Evolutionary conservation across 2,113 vertebrate genomes (phyloP), one percentile per base, ranked within the genome.

Genomic region (Odontophorus gujanensis): DNA sequence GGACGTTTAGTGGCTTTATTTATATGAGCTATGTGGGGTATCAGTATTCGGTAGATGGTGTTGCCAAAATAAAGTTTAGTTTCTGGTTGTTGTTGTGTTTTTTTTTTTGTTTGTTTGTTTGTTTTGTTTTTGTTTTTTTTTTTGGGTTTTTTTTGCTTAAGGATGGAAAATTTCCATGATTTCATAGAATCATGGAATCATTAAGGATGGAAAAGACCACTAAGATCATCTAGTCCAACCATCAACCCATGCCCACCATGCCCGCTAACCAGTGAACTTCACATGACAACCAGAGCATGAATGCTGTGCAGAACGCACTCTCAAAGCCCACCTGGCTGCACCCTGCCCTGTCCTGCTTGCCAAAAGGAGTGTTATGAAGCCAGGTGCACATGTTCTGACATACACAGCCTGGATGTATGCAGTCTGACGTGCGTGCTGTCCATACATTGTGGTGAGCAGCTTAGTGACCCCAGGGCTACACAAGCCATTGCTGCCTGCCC

Each of bases 211-310:
- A 43, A 43, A 43, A 43, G 43, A 43, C 43, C 43, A 17, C 43
- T 43, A 43, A 43, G 43, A 43, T 17, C 43, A 43, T 43, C 43
- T 43, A 43, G 43, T 43, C 43, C 43, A 43, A 16, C 43, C 43
- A 43, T 43, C 43, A 43, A 17, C 43, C 43, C 43, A 43, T 43
- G 14, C 43, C 43, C 43, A 43, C 43, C 43, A 43, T 43, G 43
- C 43, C 43, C 15, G 16, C 43, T 43, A 43, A 16, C 43, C 43
- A 17, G 43, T 16, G 43, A 62, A 83, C 11, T 57, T 62, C 34
- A 7, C 15, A 14, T 34, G 50, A 59, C 65, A 65, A 77, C 40
- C 2, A 1, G 1, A 1, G 5, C 2, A 4, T 19, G 50, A 24
- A 14, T 17, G 30, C 7, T 15, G n/a, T 2, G 5, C 28, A 66